A percentile compares a stretch with the other conserved stretches of the same genome.
phyloP scores from a whole-genome alignment of 2,797 vertebrate genomes.

The Aphelocoma californica region DNA sequence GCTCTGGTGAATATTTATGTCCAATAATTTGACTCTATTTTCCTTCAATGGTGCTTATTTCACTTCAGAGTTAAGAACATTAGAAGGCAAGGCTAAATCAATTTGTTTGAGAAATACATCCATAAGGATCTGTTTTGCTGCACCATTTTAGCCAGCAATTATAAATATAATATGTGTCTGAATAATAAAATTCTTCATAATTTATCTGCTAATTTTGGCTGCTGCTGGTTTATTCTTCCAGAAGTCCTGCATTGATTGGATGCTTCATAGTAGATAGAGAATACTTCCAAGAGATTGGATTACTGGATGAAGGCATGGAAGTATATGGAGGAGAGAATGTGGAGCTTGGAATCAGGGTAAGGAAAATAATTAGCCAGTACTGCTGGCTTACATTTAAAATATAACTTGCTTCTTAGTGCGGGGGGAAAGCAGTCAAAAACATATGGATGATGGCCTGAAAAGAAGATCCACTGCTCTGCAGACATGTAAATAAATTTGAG shows the following conservation, averaged over 20 bases:
- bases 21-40: background rate
- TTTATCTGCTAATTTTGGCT: background rate
- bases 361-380: constrained; percentile 29
- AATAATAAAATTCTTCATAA: background rate
- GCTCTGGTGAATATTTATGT: background rate
- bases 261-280: constrained; percentile 96
- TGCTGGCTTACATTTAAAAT: background rate
- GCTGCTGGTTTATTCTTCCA: constrained; percentile 59
- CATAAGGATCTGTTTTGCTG: background rate
- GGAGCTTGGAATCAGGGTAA: constrained; percentile 96
- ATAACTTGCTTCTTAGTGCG: background rate
- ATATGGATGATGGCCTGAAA: background rate
- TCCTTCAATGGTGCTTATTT: background rate
- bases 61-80: background rate
- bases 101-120: background rate
- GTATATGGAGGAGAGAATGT: constrained; percentile 98
- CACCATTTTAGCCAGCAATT: background rate
- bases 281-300: constrained; percentile 97
- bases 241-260: constrained; percentile 96
- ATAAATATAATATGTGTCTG: background rate
- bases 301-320: constrained; percentile 98
- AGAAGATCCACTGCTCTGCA: background rate
- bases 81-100: background rate
- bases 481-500: background rate
- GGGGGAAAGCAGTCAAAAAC: background rate